Evolutionary conservation across 2,113 vertebrate genomes (phyloP).

Genomic region (Pedetes capensis): DNA sequence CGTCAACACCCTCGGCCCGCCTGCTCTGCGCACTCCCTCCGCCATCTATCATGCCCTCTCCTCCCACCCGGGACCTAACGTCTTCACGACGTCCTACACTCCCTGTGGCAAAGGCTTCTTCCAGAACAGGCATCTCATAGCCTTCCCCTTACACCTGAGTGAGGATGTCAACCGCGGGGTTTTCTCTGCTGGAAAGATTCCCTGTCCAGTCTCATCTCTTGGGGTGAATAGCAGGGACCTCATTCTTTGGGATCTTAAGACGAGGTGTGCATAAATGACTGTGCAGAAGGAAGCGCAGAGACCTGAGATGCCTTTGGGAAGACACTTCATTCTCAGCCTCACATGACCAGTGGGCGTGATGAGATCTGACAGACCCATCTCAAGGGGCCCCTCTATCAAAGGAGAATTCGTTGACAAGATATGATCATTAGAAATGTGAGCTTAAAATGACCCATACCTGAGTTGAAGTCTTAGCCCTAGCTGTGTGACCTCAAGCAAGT

Average conservation of each 20-base stretch:
- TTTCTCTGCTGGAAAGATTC: background rate
- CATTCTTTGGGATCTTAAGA: background rate
- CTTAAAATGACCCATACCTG: background rate
- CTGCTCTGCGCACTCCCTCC: background rate
- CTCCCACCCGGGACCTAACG: background rate
- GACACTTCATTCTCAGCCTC: background rate
- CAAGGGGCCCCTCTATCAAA: background rate
- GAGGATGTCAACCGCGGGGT: background rate
- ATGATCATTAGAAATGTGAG: background rate
- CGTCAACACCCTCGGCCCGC: slow-evolving; percentile 31
- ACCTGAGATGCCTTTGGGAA: background rate
- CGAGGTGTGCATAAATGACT: background rate
- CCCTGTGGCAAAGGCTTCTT: background rate
- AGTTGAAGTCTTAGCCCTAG: background rate
- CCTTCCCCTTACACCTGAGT: background rate
- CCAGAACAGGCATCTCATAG: background rate
- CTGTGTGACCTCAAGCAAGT: background rate
- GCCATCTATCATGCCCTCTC: slow-evolving; percentile 16
- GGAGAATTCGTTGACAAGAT: background rate
- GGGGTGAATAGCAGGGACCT: background rate
- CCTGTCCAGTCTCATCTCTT: background rate
- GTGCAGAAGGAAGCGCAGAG: background rate
- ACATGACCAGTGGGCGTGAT: background rate
- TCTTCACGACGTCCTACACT: background rate
- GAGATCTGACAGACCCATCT: background rate